Base-by-base conservation (phyloP, 2,797 vertebrate genomes). In the Acanthornis magna region DNA sequence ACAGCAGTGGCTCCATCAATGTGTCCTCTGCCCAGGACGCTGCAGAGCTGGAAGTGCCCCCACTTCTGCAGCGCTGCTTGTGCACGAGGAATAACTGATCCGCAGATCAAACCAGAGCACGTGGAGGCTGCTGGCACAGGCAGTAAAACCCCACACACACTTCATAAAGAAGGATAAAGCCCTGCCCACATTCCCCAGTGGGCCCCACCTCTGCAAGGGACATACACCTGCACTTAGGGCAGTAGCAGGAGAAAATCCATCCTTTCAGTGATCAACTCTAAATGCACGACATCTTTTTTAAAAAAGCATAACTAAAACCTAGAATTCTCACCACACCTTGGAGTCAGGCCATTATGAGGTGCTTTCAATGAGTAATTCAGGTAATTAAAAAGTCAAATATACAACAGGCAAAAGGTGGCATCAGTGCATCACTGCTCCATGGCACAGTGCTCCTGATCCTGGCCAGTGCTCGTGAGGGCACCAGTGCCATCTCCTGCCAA, bases 321-420 rank as follows among this genome's bases (percentile, higher is more conserved):
- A 62, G 80, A 43, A 78, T 95, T 88, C 92, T 86, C 0, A 0
- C 77, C 75, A 73, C 78, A 76, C 68, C 74, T 89, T 66, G 14
- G 91, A 89, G 85, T 62, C 71, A 80, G 82, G 91, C 93, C 96
- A 90, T 95, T 93, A 95, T 16, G 38, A 95, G 81, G 66, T 25
- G 30, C 86, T 92, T 91, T 60, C 94, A 97, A 96, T 73, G 78
- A 97, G 94, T 62, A 94, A 95, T 89, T 96, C 71, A 79, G 47
- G 88, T 91, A 94, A 97, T 91, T 94, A 91, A 85, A 91, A 93
- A 96, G 94, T 75, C 85, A 93, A 88, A 87, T 50, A 51, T 5
- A 3, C 26, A 63, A 51, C 4, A 89, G 0, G 27, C 79, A 73
- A 58, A 92, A 85, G 91, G 54, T 4, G 2, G 53, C 13, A 51